Conservation (phyloP, 2,797 vertebrate genomes). For the Tragopan temminckii region DNA sequence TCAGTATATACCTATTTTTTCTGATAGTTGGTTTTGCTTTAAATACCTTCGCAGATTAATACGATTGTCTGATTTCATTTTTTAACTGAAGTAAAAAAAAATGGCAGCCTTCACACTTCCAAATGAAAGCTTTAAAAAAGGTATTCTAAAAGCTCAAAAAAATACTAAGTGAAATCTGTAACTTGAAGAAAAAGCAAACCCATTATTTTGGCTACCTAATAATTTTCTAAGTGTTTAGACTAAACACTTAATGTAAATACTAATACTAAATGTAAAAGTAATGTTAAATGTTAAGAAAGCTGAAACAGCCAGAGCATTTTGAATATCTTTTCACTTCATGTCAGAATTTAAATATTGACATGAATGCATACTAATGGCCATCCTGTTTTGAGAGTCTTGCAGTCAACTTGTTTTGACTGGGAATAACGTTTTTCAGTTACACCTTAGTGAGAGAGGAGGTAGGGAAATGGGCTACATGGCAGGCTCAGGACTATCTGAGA, state of each 20-base stretch:
- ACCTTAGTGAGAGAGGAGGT: neutral
- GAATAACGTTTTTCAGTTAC: neutral
- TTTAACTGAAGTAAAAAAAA: neutral
- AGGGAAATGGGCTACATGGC: neutral
- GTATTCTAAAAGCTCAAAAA: neutral
- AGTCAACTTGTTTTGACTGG: neutral
- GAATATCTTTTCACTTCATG: neutral
- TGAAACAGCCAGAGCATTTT: neutral
- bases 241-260: neutral
- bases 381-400: neutral
- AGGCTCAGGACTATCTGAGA: neutral
- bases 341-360: neutral
- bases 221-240: neutral
- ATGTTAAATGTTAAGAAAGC: neutral
- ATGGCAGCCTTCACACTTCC: neutral
- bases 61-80: neutral
- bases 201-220: neutral
- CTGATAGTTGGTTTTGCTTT: neutral
- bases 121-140: neutral
- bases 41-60: neutral
- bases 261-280: neutral
- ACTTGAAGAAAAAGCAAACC: neutral
- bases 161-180: neutral
- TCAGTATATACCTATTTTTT: neutral
- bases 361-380: neutral